Evolutionary conservation across 2,888 invertebrate genomes (phyloP).

Genomic region (Amphipyra berbera): DNA sequence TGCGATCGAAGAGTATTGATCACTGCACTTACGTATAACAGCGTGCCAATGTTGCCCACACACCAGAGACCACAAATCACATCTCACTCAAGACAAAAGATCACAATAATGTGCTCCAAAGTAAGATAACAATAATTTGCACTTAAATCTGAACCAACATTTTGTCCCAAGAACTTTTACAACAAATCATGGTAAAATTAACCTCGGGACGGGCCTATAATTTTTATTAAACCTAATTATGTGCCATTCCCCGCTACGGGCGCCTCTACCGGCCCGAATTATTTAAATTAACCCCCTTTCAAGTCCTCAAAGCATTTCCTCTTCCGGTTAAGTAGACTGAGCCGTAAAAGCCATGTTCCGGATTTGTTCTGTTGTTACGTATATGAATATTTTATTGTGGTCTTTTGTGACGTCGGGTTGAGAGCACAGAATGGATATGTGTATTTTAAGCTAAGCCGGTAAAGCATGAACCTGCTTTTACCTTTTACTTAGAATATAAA

Average conservation of each 20-base stretch:
- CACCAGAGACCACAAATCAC: constrained; percentile 8
- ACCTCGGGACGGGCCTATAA: constrained; percentile 15
- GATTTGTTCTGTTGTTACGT: constrained; percentile 29
- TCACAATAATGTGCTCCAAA: constrained; percentile 2
- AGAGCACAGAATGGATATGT: background rate
- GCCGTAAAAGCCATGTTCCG: constrained; percentile 35
- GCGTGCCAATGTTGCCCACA: background rate
- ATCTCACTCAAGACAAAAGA: constrained; percentile 18
- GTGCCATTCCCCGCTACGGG: constrained; percentile 21
- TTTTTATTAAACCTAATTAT: constrained; percentile 51
- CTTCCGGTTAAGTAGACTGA: constrained; percentile 51
- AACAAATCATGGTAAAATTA: constrained; percentile 41
- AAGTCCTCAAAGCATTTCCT: constrained; percentile 50
- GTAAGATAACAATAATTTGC: constrained; percentile 29
- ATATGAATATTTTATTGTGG: constrained; percentile 33
- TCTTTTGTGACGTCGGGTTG: constrained; percentile 24
- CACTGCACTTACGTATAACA: too few relatives aligned
- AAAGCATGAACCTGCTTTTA: constrained; percentile 9
- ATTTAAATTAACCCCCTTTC: constrained; percentile 59
- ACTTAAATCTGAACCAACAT: constrained; percentile 2
- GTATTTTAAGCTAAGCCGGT: constrained; percentile 1
- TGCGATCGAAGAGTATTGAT: too few relatives aligned
- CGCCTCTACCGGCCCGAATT: constrained; percentile 37
- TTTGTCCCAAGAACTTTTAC: constrained; percentile 13
- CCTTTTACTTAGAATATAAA: constrained; percentile 1